Evolutionary conservation across 2,113 vertebrate genomes (phyloP).

Genomic region (Anhinga rufa): DNA sequence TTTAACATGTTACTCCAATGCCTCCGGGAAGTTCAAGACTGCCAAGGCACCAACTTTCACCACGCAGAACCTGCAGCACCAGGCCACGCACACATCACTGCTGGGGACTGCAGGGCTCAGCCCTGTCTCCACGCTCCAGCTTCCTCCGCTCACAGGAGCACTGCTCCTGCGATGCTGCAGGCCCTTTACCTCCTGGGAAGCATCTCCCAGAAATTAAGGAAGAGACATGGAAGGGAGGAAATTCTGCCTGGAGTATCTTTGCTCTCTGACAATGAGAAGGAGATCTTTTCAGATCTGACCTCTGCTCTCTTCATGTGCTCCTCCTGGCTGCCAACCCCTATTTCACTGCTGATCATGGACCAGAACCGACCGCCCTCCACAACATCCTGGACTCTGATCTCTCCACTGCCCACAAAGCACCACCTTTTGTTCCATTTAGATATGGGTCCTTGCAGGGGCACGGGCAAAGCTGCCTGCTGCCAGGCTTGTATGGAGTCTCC

Average conservation of each 20-base stretch:
- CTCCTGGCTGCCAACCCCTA: not conserved
- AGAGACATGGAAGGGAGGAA: not conserved
- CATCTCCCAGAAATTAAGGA: not conserved
- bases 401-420: not conserved
- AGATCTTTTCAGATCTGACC: not conserved
- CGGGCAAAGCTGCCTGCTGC: not conserved
- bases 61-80: not conserved
- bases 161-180: not conserved
- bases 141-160: not conserved
- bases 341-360: not conserved
- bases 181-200: not conserved
- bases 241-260: not conserved
- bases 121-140: not conserved
- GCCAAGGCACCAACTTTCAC: not conserved
- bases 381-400: not conserved
- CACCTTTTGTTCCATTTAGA: not conserved
- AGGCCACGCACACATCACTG: accelerated
- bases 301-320: not conserved
- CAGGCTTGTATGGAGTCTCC: not conserved
- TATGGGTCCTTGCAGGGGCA: not conserved
- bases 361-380: not conserved
- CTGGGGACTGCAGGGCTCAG: not conserved
- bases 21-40: not conserved
- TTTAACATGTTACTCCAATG: not conserved
- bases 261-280: not conserved